Evolutionary conservation across 64 coral and sea anemone species (phyloP).

Genomic region (Exaiptasia diaphana): DNA sequence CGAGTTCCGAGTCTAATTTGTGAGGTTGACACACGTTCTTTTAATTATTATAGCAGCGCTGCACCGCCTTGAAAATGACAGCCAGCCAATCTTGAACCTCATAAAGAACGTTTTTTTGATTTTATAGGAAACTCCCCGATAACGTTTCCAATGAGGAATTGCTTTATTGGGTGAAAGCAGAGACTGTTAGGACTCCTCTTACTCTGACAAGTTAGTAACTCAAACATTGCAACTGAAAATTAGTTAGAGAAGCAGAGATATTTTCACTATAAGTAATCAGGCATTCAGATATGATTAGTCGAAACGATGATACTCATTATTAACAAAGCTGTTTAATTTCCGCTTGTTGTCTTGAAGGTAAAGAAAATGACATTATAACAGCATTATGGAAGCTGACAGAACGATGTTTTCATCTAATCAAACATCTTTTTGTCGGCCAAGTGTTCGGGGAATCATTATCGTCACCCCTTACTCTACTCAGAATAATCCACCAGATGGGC

Average conservation of each 20-base stretch:
- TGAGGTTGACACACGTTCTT: no score
- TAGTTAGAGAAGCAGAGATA: no score
- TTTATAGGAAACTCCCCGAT: background rate
- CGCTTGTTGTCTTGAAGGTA: no score
- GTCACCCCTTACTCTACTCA: conserved; percentile 62
- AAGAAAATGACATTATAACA: conserved; percentile 5
- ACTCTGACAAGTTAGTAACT: no score
- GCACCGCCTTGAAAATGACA: no score
- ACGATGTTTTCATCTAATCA: conserved; percentile 18
- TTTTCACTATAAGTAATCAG: no score
- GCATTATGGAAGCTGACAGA: conserved; percentile 24
- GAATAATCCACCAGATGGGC: conserved; percentile 46
- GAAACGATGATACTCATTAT: background rate
- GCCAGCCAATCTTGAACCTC: no score
- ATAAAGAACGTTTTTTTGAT: background rate
- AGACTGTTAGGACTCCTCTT: background rate
- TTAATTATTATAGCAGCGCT: no score
- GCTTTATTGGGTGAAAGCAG: conserved; percentile 40
- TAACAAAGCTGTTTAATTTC: no score
- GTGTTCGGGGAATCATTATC: conserved; percentile 6
- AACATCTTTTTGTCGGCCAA: background rate
- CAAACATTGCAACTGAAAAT: no score
- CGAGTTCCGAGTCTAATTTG: no score
- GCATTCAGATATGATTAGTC: background rate
- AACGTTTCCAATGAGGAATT: background rate